phyloP scores from a whole-genome alignment of 2,113 vertebrate genomes.

The Misgurnus mizolepis region DNA sequence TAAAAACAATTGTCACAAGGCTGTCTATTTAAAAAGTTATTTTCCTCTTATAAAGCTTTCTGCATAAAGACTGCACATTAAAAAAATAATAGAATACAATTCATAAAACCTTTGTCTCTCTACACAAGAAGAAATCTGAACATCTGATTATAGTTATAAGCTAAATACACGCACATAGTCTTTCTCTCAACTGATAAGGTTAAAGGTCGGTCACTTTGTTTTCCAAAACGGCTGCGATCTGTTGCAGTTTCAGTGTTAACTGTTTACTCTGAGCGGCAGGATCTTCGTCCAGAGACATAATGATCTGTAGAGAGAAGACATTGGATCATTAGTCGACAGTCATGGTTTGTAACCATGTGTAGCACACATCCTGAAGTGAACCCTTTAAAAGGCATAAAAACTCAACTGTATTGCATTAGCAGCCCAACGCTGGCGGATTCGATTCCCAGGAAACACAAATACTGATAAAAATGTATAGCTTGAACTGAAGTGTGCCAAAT shows the following conservation, averaged over 20 bases:
- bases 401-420: too few relatives aligned
- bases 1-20: constrained; percentile 73
- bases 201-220: constrained; percentile 99
- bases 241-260: constrained; percentile 94
- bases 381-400: too few relatives aligned
- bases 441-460: too few relatives aligned
- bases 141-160: constrained; percentile 75
- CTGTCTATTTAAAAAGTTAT: constrained; percentile 79
- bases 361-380: too few relatives aligned
- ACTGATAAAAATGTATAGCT: too few relatives aligned
- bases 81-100: constrained; percentile 83
- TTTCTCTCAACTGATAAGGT: constrained; percentile 61
- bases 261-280: constrained; percentile 97
- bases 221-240: constrained; percentile 93
- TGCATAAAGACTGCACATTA: constrained; percentile 78
- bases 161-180: constrained; percentile 44
- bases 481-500: too few relatives aligned
- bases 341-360: too few relatives aligned
- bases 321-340: background rate
- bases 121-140: constrained; percentile 74
- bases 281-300: constrained; percentile 93
- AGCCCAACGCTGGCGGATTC: too few relatives aligned
- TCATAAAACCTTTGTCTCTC: constrained; percentile 72
- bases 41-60: constrained; percentile 81
- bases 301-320: constrained; percentile 79